Base-by-base conservation (phyloP, 2,888 invertebrate species). In the Chymomyza caudatula region DNA sequence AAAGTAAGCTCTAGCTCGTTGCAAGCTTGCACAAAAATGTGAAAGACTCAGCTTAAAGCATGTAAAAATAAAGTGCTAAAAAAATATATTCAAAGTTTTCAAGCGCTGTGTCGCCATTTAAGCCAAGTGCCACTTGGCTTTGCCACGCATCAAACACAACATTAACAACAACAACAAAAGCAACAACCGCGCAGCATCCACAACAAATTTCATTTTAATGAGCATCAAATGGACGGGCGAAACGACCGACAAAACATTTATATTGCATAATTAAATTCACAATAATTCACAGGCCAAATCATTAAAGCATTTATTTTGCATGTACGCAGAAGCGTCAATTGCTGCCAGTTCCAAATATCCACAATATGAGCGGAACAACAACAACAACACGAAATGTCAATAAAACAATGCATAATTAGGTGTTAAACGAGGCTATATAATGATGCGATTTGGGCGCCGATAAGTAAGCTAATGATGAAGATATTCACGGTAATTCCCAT, bases 171-270 rank as follows among this genome's bases (percentile, higher is more conserved):
- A 47, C 44, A 47, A 47, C 44, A 47, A 17, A n/a, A n/a, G n/a
- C 51, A n/a, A n/a, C 71, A 60, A 17, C 3, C 44, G 11, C 5
- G 37, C 4, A 74, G 65, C 66, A 66, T 1, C 17, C 17, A 73
- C 64, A 73, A 73, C 73, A 77, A 85, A 85, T 85, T 70, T 77
- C 60, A 79, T 69, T 83, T 85, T 77, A 85, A 80, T 79, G 85
- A 85, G 83, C 66, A 69, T 71, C 67, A 67, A 77, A 71, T 74
- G 73, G 70, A 76, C 52, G 65, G 4, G 56, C 29, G 42, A 56
- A 49, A 8, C 47, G 56, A 62, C 61, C 47, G 56, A 62, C 51
- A 37, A 37, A 37, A 37, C 51, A 63, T 60, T 53, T 74, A 67
- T 64, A 77, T 83, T 66, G 75, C 69, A 79, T 75, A 79, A 79